phyloP scores from a whole-genome alignment of 2,797 vertebrate genomes.

The Pelochelys cantorii region DNA sequence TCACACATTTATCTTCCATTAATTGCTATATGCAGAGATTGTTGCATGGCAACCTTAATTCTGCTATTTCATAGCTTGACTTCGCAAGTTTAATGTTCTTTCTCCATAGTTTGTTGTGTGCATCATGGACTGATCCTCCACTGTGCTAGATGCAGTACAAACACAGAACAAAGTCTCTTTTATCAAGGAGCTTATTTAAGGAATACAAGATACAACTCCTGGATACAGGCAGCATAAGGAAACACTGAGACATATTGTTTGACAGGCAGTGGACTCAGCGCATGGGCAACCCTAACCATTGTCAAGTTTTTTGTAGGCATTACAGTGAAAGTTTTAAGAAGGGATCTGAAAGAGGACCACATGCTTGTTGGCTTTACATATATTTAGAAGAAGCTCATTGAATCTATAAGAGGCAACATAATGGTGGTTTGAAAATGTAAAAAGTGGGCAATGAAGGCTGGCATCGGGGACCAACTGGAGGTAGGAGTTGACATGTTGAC shows the following conservation, averaged over 20 bases:
- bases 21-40: no score
- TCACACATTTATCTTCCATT: no score
- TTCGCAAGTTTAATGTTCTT: no score
- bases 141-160: not conserved
- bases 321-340: not conserved
- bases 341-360: not conserved
- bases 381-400: fast-evolving
- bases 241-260: no score
- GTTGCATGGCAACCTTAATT: no score
- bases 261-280: no score
- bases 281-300: not conserved
- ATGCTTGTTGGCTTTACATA: not conserved
- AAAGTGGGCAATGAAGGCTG: not conserved
- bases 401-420: not conserved
- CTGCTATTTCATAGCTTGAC: no score
- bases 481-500: not conserved
- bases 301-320: not conserved
- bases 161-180: not conserved
- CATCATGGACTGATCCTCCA: not conserved
- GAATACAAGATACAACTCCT: not conserved
- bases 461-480: fast-evolving
- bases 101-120: no score
- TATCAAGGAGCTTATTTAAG: not conserved
- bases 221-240: not conserved
- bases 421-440: fast-evolving